Evolutionary conservation across 2,797 vertebrate species (phyloP), one percentile per base, ranked within the genome.

Genomic region (Hydrolagus colliei): DNA sequence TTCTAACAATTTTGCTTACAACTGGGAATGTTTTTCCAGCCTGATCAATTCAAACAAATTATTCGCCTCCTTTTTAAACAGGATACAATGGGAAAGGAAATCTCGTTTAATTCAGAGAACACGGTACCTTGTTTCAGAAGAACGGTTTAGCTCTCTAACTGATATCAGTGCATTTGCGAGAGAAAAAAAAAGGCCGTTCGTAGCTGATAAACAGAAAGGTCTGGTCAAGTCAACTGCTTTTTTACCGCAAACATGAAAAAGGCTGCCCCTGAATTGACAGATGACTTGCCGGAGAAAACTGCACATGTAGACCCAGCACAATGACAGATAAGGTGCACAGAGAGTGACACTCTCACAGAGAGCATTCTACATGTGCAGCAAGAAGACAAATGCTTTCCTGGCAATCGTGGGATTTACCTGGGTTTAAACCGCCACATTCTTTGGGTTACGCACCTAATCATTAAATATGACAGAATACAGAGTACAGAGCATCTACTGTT

Each of bases 321-420:
- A 63, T 79, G 77, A 79, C 41, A 79, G 63, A 79, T 79, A 79
- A 63, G 59, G 63, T 63, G 61, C 63, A 61, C 11, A 63, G n/a
- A 63, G 20, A 63, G 11, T 11, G 11, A 16, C 59, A 79, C 11
- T 13, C 59, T 8, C 8, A 61, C 61, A 79, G 22, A 63, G 27
- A 63, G 18, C 1, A 16, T 10, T 63, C 61, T 32, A 7, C 77
- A 63, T 22, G 9, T 79, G 41, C 41, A n/a, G 4, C 59, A 14
- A 12, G 63, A 63, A n/a, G n/a, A 14, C 62, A 79, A 79, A 13
- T 22, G 20, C n/a, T 22, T 63, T 61, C 61, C 5, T 62, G 6
- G 76, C 9, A 78, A 12, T 59, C 11, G n/a, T 22, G 9, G 9
- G 62, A 59, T 18, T 78, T 61, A 10, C 18, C 59, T 63, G n/a